Evolutionary conservation across 1,140 invertebrate species (phyloP).

Genomic region (Drosophila punjabiensis): DNA sequence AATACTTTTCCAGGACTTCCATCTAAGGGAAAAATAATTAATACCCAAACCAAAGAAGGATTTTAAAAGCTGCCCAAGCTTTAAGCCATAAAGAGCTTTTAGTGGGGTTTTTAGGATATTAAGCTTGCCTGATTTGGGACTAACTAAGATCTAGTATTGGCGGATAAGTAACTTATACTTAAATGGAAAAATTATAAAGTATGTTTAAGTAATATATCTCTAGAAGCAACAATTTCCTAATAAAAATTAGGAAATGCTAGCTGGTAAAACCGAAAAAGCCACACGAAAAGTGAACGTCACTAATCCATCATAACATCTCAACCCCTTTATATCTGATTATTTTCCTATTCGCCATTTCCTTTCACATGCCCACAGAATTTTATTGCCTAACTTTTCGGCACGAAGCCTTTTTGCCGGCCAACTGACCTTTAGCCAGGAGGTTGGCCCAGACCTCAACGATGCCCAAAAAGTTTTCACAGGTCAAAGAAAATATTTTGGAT

Average conservation of each 20-base stretch:
- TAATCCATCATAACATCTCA: background rate
- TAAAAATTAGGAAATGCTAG: background rate
- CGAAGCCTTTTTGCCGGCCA: constrained; percentile 59
- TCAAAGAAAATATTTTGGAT: constrained; percentile 75
- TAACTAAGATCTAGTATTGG: background rate
- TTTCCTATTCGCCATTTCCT: background rate
- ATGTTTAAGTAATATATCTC: background rate
- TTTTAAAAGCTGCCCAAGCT: background rate
- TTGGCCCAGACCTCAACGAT: constrained; percentile 44
- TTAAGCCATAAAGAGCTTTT: background rate
- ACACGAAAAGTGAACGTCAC: background rate
- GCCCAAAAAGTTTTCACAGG: constrained; percentile 74
- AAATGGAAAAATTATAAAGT: no score
- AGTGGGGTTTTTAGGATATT: background rate
- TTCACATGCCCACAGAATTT: constrained; percentile 35
- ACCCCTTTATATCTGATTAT: background rate
- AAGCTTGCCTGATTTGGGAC: background rate
- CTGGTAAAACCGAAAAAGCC: background rate
- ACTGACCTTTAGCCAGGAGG: constrained; percentile 53
- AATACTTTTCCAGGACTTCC: background rate
- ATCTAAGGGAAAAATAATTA: background rate
- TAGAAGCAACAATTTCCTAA: background rate
- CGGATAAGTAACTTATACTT: background rate
- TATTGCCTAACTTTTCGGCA: constrained; percentile 72
- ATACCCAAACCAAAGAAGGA: background rate